Percentiles rank a stretch among this genome's conserved stretches.
These are phyloP conservation scores for Protonemura montana DNA, from an alignment of 2,888 invertebrate genomes.

Conservation along the genomic window DNA sequence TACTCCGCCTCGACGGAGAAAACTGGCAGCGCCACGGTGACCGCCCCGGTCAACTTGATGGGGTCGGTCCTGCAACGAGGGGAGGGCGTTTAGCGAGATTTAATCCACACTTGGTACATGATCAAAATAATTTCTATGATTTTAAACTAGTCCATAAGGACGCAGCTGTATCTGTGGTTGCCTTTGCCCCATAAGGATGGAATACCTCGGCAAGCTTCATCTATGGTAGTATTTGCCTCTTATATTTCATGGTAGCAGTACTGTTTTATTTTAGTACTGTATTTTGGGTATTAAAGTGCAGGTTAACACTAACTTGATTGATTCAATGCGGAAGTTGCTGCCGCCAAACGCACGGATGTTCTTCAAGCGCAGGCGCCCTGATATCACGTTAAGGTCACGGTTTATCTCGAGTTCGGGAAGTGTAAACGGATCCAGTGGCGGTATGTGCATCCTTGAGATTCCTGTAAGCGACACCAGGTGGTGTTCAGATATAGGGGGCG, in stretches of 20 bases:
- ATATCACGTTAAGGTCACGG: constrained; percentile 51
- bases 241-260: no score
- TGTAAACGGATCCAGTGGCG: constrained; percentile 70
- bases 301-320: constrained; percentile 54
- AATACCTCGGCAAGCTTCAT: no score
- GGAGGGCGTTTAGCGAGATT: background rate
- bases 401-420: constrained; percentile 55
- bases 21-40: constrained; percentile 63
- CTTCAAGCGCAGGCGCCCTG: constrained; percentile 52
- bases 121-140: no score
- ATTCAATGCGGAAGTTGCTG: constrained; percentile 56
- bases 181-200: no score
- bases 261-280: no score
- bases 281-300: background rate
- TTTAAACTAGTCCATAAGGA: no score
- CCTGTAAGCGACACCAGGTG: no score
- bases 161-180: no score
- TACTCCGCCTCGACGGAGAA: constrained; percentile 72
- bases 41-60: constrained; percentile 58
- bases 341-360: constrained; percentile 54
- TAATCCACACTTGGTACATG: no score
- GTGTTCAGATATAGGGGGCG: no score
- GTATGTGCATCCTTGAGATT: constrained; percentile 73
- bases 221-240: no score
- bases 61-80: constrained; percentile 59